Evolutionary conservation across 2,113 vertebrate genomes (phyloP), one percentile per base, ranked within the genome.

Genomic region (Sturnus vulgaris): DNA sequence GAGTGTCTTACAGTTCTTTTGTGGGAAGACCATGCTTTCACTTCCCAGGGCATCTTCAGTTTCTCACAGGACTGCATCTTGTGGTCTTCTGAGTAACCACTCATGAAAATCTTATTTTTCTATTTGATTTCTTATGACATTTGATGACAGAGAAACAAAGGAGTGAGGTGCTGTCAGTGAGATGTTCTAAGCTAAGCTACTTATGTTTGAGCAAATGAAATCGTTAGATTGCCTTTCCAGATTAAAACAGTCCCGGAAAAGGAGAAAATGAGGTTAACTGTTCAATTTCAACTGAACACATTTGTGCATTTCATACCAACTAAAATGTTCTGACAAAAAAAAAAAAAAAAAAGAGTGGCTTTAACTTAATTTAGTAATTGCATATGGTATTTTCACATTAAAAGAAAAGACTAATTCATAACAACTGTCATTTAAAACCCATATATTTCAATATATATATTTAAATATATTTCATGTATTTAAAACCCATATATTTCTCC

Each of bases 401-500:
- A 93, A 97, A 70, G 39, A 92, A 91, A 85, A 75, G 21, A 66
- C 52, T 59, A 95, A 94, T 92, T 91, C 94, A 88, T 93, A 96
- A 94, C 77, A 92, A 35, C 68, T 93, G 81, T 86, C 7, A n/a
- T 84, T 94, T 96, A 53, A 96, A 97, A 96, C 37, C 37, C 37
- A 37, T 37, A 37, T 37, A 37, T 37, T 37, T 37, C 37, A 37
- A 37, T 37, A 37, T 37, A 37, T 37, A 37, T 37, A 37, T 37
- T 37, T 37, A 37, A 37, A 37, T 37, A 37, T 37, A 37, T 37
- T 37, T 37, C 37, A 37, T 37, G 37, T 37, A 37, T 37, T 37
- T 37, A 37, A 37, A 37, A 37, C 37, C 37, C 37, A 8, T 37
- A 46, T 15, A 44, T 94, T 91, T 97, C 90, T 97, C 50, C 14